phyloP scores from a whole-genome alignment of 2,113 vertebrate species.

The Meles meles region DNA sequence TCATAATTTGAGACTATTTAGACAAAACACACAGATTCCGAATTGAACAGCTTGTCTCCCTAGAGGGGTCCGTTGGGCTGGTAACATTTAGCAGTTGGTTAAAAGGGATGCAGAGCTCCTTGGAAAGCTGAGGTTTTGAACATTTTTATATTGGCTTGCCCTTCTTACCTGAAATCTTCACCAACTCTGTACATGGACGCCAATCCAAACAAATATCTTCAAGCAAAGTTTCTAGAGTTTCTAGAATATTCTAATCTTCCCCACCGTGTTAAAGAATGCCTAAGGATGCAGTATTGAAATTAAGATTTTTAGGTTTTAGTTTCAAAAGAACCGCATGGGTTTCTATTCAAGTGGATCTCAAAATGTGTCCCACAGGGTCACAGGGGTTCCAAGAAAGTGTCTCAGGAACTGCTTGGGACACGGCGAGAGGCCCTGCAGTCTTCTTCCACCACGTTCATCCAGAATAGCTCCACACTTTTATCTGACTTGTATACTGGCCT shows the following conservation, averaged over 20 bases:
- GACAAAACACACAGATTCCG: background rate
- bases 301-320: background rate
- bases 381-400: background rate
- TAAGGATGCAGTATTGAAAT: background rate
- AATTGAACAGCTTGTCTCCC: background rate
- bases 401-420: background rate
- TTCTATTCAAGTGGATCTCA: background rate
- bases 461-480: background rate
- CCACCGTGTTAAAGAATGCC: background rate
- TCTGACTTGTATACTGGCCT: background rate
- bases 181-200: background rate
- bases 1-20: background rate
- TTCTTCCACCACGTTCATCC: background rate
- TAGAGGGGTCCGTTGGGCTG: background rate
- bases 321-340: background rate
- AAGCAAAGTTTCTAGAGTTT: background rate
- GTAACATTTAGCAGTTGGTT: background rate
- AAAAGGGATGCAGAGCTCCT: background rate
- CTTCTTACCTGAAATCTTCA: background rate
- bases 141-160: background rate
- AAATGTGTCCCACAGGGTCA: background rate
- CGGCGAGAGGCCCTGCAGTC: background rate
- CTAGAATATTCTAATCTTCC: background rate
- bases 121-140: background rate
- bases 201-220: background rate